phyloP scores from a whole-genome alignment of 2,888 invertebrate genomes.

The Eulithis prunata region DNA sequence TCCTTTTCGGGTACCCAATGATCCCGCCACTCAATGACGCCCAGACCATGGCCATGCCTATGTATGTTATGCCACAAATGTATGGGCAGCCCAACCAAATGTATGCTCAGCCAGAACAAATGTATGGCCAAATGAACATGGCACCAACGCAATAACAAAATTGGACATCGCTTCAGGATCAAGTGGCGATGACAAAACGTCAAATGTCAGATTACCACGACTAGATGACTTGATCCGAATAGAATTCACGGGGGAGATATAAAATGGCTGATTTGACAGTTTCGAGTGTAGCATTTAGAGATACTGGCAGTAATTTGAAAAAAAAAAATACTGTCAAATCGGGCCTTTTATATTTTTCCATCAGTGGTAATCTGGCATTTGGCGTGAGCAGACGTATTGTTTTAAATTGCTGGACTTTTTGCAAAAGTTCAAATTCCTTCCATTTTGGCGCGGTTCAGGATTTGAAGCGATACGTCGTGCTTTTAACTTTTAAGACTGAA shows the following conservation, averaged over 20 bases:
- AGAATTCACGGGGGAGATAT: constrained; percentile 40
- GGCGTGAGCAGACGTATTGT: constrained; percentile 70
- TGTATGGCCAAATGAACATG: constrained; percentile 59
- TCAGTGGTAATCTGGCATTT: constrained; percentile 80
- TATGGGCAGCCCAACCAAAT: constrained; percentile 45
- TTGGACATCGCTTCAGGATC: constrained; percentile 74
- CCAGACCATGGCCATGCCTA: constrained; percentile 75
- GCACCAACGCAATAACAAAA: constrained; percentile 66
- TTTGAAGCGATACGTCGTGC: constrained; percentile 63
- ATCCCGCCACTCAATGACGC: constrained; percentile 69
- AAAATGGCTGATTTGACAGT: constrained; percentile 28
- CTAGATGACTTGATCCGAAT: constrained; percentile 78
- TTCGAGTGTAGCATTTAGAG: constrained; percentile 15
- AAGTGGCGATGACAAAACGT: constrained; percentile 70
- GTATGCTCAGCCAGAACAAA: constrained; percentile 54
- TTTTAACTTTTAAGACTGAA: constrained; percentile 69
- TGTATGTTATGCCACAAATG: constrained; percentile 78
- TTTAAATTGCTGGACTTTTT: constrained; percentile 65
- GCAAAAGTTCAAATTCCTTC: constrained; percentile 48
- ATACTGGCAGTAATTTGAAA: no score
- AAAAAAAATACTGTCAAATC: constrained; percentile 33
- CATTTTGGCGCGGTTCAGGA: constrained; percentile 51
- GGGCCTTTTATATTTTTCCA: constrained; percentile 27
- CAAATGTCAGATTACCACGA: constrained; percentile 81
- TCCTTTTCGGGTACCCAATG: constrained; percentile 76